Base-by-base conservation (phyloP, 1,140 invertebrate genomes). In the Musca domestica region DNA sequence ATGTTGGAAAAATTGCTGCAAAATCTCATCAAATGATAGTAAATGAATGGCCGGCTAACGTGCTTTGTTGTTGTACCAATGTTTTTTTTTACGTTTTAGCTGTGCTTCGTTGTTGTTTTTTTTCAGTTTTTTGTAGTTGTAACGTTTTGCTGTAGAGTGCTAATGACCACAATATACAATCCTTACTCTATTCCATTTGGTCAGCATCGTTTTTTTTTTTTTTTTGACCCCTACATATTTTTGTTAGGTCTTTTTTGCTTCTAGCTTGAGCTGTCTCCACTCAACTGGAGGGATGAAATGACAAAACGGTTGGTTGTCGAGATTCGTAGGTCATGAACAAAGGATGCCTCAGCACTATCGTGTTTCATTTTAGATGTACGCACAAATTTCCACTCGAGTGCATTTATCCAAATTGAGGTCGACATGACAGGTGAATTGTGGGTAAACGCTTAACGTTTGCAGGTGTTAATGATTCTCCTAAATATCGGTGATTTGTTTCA, bases 1-100 rank as follows among this genome's bases (percentile, higher is more conserved):
- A 61, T 61, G 56, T 61, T 34, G 41, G 56, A 61, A 61, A 61
- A 61, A 61, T 61, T 61, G 56, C 56, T 61, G n/a, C 9, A 61
- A 61, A 61, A 61, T 61, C 56, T 61, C 56, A 61, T 61, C 56
- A 61, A 61, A 34, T 61, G 56, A 61, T 61, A 19, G 56, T 19
- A 34, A 61, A 61, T 61, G 56, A 61, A 61, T 61, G 56, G 56
- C 4, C 27, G 9, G 54, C 54, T 27, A 61, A 61, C 27, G 41
- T 19, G 17, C 41, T 2, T 54, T 61, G 4, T 41, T 41, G 34
- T 41, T 41, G 34, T 5, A 9, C n/a, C n/a, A n/a, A n/a, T n/a
- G n/a, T n/a, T n/a, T n/a, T n/a, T n/a, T n/a, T n/a, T n/a, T n/a
- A 12, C 34, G 27, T 30, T 30, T 30, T 30, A 4, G 27, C 30